phyloP scores from a whole-genome alignment of 2,113 vertebrate species.

The Phoenicopterus ruber region DNA sequence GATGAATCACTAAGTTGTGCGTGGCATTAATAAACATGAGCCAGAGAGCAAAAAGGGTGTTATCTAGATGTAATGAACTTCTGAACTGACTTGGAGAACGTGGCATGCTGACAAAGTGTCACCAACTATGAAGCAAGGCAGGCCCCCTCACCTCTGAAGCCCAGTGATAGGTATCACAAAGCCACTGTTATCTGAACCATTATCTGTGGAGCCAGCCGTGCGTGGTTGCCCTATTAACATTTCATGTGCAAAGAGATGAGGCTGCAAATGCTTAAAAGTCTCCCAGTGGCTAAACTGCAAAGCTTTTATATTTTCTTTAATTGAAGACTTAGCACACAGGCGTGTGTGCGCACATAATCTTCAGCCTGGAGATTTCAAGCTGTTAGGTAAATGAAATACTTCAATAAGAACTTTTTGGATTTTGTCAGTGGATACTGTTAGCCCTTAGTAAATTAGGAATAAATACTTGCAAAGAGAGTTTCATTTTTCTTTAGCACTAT shows the following conservation, averaged over 20 bases:
- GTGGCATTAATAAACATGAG: constrained; percentile 62
- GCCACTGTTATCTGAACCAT: background rate
- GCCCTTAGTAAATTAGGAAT: constrained; percentile 29
- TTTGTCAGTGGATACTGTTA: constrained; percentile 10
- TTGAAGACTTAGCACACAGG: background rate
- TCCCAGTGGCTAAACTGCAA: background rate
- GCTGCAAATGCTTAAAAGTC: background rate
- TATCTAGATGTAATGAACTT: constrained; percentile 63
- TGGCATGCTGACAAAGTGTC: constrained; percentile 44
- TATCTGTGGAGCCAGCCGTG: background rate
- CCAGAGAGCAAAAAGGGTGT: constrained; percentile 11
- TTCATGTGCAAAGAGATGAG: background rate
- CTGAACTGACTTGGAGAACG: constrained; percentile 21
- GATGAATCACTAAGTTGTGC: constrained; percentile 1
- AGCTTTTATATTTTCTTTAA: constrained; percentile 44
- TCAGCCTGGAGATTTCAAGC: constrained; percentile 29
- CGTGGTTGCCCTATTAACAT: background rate
- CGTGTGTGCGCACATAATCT: background rate
- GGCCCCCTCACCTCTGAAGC: background rate
- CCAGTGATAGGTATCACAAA: background rate
- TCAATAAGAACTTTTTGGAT: background rate
- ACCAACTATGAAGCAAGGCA: background rate
- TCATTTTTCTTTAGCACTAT: constrained; percentile 1
- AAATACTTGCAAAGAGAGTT: constrained; percentile 32
- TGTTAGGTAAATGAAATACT: constrained; percentile 55